Evolutionary conservation across 2,888 invertebrate species (phyloP), one percentile per base, ranked within the genome.

Genomic region (Aporophyla nigra): DNA sequence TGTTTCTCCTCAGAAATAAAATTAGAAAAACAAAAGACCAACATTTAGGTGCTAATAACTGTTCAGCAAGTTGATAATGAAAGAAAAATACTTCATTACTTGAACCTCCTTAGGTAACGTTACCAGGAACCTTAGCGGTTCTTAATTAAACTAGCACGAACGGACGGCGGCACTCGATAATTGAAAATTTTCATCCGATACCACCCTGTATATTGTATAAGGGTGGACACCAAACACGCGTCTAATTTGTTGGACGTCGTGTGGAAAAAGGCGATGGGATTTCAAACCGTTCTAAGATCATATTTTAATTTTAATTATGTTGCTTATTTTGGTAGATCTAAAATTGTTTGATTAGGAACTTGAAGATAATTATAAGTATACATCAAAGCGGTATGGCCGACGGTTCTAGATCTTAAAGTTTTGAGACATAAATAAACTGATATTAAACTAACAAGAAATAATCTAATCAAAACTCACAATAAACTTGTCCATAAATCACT

Each of bases 111-210:
- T 71, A 65, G 49, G 70, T 74, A 74, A 78, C 71, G 71, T 67
- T 78, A 63, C 71, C 7, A 49, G 24, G 58, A 49, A 61, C 49
- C 68, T 69, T 71, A 58, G 49, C 67, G 62, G 21, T 68, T 71
- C 46, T 65, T 88, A 80, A 88, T 87, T 88, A 78, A 79, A 78
- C 10, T n/a, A 1, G 51, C 16, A 56, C 16, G 61, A 71, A 75
- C 62, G 54, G 40, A 75, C 62, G 51, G 43, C 5, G n/a, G 61
- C 33, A 72, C 46, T 24, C 76, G 65, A 65, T 87, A 87, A 88
- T 88, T 87, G 89, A 78, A 88, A 82, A 86, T 70, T 87, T 76
- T 80, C 81, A 88, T 63, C 53, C 72, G 74, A 88, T 70, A 80
- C 72, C 43, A 1, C 33, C 49, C 53, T 14, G 49, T 65, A 66